These are phyloP conservation scores for Xiphorhynchus erythropygius DNA, from an alignment of 2,797 vertebrate genomes.

Conservation along the genomic window DNA sequence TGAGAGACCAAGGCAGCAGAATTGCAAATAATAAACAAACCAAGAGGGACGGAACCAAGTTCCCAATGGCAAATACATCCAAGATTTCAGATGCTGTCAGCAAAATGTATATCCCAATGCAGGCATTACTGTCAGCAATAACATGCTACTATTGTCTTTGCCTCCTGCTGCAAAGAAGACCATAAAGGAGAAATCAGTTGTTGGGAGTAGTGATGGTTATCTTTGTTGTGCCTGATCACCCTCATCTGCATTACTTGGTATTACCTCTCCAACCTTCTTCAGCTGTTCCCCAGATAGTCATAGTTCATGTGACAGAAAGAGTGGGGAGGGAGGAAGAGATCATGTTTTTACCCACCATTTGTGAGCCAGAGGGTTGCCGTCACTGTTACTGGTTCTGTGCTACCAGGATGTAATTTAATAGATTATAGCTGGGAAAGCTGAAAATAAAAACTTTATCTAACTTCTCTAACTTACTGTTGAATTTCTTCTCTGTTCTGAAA, in stretches of 20 bases:
- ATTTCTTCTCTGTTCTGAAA: not conserved
- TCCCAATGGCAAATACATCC: not conserved
- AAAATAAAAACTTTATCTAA: not conserved
- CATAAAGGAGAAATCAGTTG: not conserved
- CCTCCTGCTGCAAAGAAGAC: not conserved
- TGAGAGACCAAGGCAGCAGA: not conserved
- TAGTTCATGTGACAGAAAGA: not conserved
- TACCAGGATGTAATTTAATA: not conserved
- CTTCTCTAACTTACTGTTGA: not conserved
- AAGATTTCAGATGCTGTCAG: slow-evolving; percentile 18
- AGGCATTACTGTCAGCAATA: not conserved
- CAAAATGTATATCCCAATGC: not conserved
- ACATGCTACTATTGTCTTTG: not conserved
- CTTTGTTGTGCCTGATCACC: not conserved
- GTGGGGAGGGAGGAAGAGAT: not conserved
- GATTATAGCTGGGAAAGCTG: not conserved
- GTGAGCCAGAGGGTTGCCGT: not conserved
- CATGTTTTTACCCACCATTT: not conserved
- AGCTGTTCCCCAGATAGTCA: not conserved
- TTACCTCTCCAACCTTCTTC: not conserved
- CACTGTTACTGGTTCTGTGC: not conserved
- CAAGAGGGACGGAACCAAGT: not conserved
- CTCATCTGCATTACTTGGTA: not conserved
- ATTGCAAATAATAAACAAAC: slow-evolving; percentile 23
- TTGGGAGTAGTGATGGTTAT: not conserved